Conservation (phyloP, 2,888 invertebrate genomes). For the Cactoblastis cactorum region DNA sequence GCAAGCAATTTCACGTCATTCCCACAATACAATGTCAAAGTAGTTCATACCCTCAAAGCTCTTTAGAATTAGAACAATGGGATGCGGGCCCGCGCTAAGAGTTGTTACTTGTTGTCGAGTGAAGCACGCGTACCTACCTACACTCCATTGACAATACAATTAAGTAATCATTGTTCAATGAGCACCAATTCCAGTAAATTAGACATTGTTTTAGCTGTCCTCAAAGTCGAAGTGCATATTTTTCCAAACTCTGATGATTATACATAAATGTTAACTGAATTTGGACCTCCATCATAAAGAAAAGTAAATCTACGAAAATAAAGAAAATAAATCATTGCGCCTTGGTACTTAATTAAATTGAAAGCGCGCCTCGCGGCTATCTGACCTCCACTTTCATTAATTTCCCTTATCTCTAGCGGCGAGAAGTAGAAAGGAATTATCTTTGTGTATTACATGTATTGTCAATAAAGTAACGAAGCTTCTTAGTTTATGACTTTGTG, state of each 20-base stretch:
- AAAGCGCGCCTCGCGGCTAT: constrained; percentile 17
- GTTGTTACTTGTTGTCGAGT: constrained; percentile 40
- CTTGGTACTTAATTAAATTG: constrained; percentile 20
- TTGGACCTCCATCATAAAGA: neutral
- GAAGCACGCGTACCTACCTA: constrained; percentile 31
- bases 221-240: neutral
- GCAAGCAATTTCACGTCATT: constrained; percentile 28
- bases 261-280: neutral
- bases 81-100: constrained; percentile 53
- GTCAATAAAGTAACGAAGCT: neutral
- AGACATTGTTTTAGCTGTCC: constrained; percentile 16
- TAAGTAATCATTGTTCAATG: constrained; percentile 44
- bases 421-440: constrained; percentile 29
- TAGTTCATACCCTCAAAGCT: constrained; percentile 41
- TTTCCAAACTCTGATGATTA: neutral
- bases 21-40: constrained; percentile 30
- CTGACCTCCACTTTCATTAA: constrained; percentile 23
- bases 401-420: constrained; percentile 32
- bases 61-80: constrained; percentile 57
- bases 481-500: neutral
- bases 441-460: constrained; percentile 20
- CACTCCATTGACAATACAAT: constrained; percentile 50
- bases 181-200: constrained; percentile 31
- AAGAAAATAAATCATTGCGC: neutral
- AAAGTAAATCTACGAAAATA: neutral